These are phyloP conservation scores for Chelonus insularis DNA, from an alignment of 1,140 invertebrate genomes.

Conservation along the genomic window DNA sequence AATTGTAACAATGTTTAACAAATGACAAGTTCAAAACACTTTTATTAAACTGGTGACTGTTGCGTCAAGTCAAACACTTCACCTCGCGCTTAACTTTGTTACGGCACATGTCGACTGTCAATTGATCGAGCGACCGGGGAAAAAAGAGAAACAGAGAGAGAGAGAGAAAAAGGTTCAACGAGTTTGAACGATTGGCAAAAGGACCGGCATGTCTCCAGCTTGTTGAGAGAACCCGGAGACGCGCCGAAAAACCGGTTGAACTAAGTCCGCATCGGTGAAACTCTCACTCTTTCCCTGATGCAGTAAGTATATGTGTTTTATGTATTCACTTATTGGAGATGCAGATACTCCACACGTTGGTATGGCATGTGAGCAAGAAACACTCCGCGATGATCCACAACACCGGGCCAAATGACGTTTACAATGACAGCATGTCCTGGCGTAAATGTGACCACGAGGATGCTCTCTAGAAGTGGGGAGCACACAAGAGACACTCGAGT, in stretches of 20 bases:
- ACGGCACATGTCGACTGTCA: not conserved
- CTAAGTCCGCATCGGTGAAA: conserved; percentile 4
- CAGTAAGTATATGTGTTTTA: too few relatives aligned
- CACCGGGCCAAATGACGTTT: conserved; percentile 35
- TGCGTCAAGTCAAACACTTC: conserved; percentile 5
- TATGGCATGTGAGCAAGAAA: not conserved
- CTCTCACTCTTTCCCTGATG: not conserved
- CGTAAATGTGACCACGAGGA: conserved; percentile 38
- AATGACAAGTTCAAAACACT: not conserved
- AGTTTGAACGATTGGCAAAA: not conserved
- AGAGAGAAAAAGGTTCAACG: not conserved
- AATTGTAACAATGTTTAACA: not conserved
- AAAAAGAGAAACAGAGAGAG: too few relatives aligned
- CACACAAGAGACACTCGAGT: not conserved
- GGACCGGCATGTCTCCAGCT: conserved; percentile 6
- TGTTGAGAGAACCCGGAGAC: not conserved
- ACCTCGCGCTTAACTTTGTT: not conserved
- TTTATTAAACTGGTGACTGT: not conserved
- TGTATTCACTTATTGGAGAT: not conserved
- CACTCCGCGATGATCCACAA: not conserved
- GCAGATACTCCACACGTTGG: not conserved
- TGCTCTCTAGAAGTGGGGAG: conserved; percentile 7
- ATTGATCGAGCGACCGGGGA: too few relatives aligned
- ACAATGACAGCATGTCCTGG: conserved; percentile 38
- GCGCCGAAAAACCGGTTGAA: conserved; percentile 1